A percentile compares a stretch with the other conserved stretches of the same genome.
phyloP scores from a whole-genome alignment of 2,113 vertebrate species.

The Panurus biarmicus region DNA sequence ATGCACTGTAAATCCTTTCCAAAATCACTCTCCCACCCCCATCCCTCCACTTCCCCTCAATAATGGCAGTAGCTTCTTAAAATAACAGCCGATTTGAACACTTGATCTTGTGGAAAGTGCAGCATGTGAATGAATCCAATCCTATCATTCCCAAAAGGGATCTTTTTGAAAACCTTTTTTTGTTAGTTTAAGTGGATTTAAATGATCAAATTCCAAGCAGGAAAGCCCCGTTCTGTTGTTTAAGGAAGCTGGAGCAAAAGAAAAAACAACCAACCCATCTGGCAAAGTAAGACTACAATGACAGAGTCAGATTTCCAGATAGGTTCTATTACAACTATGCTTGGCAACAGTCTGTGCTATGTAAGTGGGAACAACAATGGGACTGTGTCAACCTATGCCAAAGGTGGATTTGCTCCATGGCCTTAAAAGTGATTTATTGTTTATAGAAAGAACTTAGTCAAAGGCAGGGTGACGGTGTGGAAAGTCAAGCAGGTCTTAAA shows the following conservation, averaged over 20 bases:
- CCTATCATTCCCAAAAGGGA: background rate
- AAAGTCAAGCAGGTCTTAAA: background rate
- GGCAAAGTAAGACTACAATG: constrained; percentile 12
- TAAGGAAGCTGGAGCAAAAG: background rate
- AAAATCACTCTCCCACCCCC: background rate
- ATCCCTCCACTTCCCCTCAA: background rate
- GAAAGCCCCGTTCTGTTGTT: background rate
- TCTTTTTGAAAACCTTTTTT: background rate
- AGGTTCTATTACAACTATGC: constrained; percentile 3
- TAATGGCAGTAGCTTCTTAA: background rate
- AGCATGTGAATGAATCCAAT: background rate
- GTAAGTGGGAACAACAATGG: background rate
- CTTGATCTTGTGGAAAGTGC: background rate
- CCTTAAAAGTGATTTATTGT: constrained; percentile 10
- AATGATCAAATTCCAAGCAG: background rate
- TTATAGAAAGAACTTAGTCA: background rate
- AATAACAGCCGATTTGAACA: background rate
- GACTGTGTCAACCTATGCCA: background rate
- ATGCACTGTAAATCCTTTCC: background rate
- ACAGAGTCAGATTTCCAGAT: constrained; percentile 32
- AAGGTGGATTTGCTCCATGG: constrained; percentile 33
- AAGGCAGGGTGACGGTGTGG: background rate
- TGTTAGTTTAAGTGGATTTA: constrained; percentile 4
- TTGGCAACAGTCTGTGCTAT: background rate
- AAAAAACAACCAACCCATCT: background rate